Evolutionary conservation across 1,140 invertebrate species (phyloP), one percentile per base, ranked within the genome.

Genomic region (Musca domestica): DNA sequence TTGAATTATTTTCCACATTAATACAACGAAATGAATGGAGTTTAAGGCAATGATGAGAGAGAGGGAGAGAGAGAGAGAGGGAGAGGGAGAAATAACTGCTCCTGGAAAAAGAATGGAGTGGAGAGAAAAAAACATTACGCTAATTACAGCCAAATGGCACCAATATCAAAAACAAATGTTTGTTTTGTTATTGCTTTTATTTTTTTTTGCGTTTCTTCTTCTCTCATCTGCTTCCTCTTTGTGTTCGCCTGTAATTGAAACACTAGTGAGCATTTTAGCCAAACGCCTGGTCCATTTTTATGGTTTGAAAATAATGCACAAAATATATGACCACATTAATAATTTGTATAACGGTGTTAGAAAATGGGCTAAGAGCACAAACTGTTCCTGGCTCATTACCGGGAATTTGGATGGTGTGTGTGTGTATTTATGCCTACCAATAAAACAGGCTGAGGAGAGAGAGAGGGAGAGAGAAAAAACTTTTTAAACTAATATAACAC

Each of bases 61-160:
- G 34, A 41, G 10, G 12, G 34, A 41, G 10, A 5, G 34, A 41
- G 10, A 41, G 5, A 12, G 34, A 41, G 34, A 41, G 10, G 4
- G 2, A 12, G 10, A 5, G n/a, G n/a, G n/a, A n/a, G n/a, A 41
- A 10, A 5, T 5, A 41, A 41, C 34, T 9, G 34, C 4, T 41
- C 12, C 6, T 41, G 4, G 34, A 41, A 5, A 41, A 41, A 41
- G 34, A 41, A 30, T n/a, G n/a, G n/a, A 30, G 3, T 30, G 6
- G 34, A 41, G 34, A 54, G 25, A 56, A 56, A 61, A 56, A 34
- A 61, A 61, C 27, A 61, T 61, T 61, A 61, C 56, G 19, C 56
- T 61, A 61, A 61, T 61, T 61, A 61, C 27, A 61, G 56, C 56
- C 56, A 61, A 61, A 61, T 61, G 56, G 56, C 56, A 61, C 56